Evolutionary conservation across 2,888 invertebrate species (phyloP), one percentile per base, ranked within the genome.

Genomic region (Tyria jacobaeae): DNA sequence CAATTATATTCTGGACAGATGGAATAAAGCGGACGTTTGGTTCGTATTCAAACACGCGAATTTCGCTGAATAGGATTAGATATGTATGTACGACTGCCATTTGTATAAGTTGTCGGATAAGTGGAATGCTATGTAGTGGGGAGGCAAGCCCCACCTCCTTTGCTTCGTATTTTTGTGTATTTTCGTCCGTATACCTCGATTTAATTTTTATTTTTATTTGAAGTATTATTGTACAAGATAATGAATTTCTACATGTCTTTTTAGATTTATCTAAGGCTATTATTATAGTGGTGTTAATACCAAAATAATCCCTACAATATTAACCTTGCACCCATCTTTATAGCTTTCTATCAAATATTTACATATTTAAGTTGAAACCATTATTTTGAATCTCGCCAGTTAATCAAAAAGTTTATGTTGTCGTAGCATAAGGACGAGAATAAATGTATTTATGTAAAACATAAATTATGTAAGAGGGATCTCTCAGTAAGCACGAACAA

Each of bases 121-220:
- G 66, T 70, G 66, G 66, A 71, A 70, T 70, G n/a, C 54, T 68
- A 62, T 77, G 70, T 73, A 68, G 54, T 27, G 44, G 50, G 53
- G 47, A 41, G 54, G 50, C 41, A 52, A 41, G 34, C 21, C 44
- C 53, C 25, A n/a, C 14, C 37, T 51, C 35, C 57, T 31, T 6
- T 12, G 50, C 9, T 34, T 24, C 27, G 44, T 60, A 58, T 55
- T 55, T 60, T 25, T 44, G 50, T 14, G 24, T 50, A 25, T 17
- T 4, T 48, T 31, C 9, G 10, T 48, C 14, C 5, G 17, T 21
- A 17, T 9, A 44, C 21, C 12, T 44, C 7, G 5, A 12, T 44
- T 41, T 52, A 51, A 37, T 35, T 52, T 51, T 15, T 53, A 48
- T 35, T 47, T 25, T 47, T 34, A 9, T 35, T 35, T 27, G 3